These are phyloP conservation scores for Crax fasciolata DNA, from an alignment of 2,797 vertebrate genomes.

Conservation along the genomic window DNA sequence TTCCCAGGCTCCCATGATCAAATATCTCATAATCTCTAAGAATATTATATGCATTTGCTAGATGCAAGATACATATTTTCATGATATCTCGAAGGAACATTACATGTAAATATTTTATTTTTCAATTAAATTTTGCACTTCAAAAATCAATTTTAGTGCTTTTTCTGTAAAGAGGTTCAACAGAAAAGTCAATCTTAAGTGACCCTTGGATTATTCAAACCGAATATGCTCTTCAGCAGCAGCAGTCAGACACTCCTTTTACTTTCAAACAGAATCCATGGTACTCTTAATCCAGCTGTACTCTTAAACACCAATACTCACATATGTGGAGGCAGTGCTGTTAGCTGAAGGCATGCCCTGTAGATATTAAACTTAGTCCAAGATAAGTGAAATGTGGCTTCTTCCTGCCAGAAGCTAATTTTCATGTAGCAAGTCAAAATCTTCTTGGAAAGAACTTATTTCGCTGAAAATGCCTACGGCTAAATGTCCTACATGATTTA, in stretches of 20 bases:
- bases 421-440: conserved; percentile 60
- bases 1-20: background rate
- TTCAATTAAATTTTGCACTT: background rate
- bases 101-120: conserved; percentile 28
- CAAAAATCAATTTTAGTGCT: background rate
- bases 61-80: background rate
- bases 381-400: conserved; percentile 44
- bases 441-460: conserved; percentile 62
- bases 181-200: conserved; percentile 22
- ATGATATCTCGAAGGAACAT: background rate
- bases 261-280: background rate
- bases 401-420: conserved; percentile 64
- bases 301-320: conserved; percentile 3
- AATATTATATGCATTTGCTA: background rate
- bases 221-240: background rate
- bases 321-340: background rate
- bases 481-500: conserved; percentile 55
- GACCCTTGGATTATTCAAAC: conserved; percentile 34
- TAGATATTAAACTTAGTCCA: conserved; percentile 43
- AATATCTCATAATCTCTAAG: background rate
- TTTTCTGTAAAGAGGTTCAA: conserved; percentile 19
- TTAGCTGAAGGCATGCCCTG: conserved; percentile 54
- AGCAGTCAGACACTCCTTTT: background rate
- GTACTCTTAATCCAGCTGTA: background rate
- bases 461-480: conserved; percentile 42